Conservation (phyloP, 2,888 invertebrate species). For the Deilephila porcellus region DNA sequence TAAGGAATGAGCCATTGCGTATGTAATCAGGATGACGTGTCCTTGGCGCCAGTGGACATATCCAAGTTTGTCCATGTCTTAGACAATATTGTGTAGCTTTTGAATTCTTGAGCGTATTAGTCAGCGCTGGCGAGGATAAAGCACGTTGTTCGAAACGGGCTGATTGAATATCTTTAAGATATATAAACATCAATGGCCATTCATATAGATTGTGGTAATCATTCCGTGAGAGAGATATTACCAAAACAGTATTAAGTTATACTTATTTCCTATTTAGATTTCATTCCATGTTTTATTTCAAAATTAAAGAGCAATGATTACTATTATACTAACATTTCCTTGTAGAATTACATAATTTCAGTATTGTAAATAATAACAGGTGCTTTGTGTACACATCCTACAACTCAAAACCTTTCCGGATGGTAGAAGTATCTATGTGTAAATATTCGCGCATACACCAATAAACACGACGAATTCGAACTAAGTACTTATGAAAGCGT, state of each 20-base stretch:
- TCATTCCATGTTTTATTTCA: neutral
- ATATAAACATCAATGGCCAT: slow-evolving; percentile 16
- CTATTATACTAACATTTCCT: too few species aligned
- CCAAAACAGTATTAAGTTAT: neutral
- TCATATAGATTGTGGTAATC: neutral
- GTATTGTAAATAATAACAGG: too few species aligned
- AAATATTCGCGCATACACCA: too few species aligned
- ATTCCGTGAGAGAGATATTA: neutral
- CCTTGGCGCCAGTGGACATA: slow-evolving; percentile 56
- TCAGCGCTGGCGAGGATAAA: slow-evolving; percentile 57
- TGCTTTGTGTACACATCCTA: too few species aligned
- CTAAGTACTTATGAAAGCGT: too few species aligned
- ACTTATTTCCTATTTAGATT: neutral
- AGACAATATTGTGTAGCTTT: slow-evolving; percentile 51
- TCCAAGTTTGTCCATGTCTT: slow-evolving; percentile 46
- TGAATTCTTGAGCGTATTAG: slow-evolving; percentile 57
- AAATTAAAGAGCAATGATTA: too few species aligned
- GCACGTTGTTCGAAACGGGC: slow-evolving; percentile 52
- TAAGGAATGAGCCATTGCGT: slow-evolving; percentile 27
- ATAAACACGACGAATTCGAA: too few species aligned
- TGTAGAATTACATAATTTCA: too few species aligned
- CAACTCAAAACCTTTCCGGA: too few species aligned
- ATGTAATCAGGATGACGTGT: slow-evolving; percentile 32
- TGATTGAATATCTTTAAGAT: slow-evolving; percentile 37
- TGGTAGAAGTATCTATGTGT: too few species aligned